A percentile compares a stretch with the other conserved stretches of the same genome.
Conservation (phyloP, 2,888 invertebrate genomes). For the Lycaena phlaeas region DNA sequence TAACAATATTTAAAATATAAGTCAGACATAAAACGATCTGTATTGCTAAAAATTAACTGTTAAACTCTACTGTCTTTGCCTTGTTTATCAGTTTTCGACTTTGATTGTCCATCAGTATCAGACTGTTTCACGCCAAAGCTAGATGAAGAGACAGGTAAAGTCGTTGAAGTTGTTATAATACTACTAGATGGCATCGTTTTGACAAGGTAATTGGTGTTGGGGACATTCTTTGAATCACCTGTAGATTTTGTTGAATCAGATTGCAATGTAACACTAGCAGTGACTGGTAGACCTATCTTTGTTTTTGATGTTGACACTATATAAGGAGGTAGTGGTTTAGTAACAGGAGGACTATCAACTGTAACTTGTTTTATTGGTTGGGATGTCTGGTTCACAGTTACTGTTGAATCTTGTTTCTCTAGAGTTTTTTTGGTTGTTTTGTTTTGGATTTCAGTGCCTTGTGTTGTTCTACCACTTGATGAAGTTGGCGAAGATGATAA, state of each 20-base stretch:
- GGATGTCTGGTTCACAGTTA: neutral
- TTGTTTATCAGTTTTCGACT: constrained; percentile 17
- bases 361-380: neutral
- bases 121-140: constrained; percentile 10
- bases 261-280: constrained; percentile 12
- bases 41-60: constrained; percentile 22
- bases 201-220: neutral
- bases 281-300: constrained; percentile 21
- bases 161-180: neutral
- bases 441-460: neutral
- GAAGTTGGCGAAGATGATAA: neutral
- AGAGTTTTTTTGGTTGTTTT: neutral
- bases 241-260: constrained; percentile 4
- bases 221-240: neutral
- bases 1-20: neutral
- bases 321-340: constrained; percentile 17
- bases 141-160: constrained; percentile 2
- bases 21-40: neutral
- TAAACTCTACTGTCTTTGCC: constrained; percentile 31
- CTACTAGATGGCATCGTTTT: neutral
- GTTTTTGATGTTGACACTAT: constrained; percentile 23
- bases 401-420: neutral
- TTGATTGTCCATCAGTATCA: constrained; percentile 13
- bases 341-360: constrained; percentile 22
- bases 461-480: neutral